A percentile compares a stretch with the other conserved stretches of the same genome.
Conservation (phyloP, 2,888 invertebrate genomes). For the Nasonovia ribisnigri region DNA sequence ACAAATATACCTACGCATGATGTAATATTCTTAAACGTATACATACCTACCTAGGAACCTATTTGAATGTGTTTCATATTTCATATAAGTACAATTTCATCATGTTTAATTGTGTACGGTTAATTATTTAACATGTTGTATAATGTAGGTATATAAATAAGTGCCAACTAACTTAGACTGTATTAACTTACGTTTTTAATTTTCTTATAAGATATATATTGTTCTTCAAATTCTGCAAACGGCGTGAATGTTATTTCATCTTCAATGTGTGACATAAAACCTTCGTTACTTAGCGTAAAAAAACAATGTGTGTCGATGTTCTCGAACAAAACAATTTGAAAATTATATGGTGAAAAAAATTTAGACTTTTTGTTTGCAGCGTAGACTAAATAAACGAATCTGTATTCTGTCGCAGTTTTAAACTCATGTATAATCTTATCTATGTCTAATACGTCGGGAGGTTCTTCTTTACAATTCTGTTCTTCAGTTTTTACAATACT, state of each 20-base stretch:
- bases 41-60: too few species aligned
- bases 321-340: not conserved
- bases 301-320: slow-evolving; percentile 37
- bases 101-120: not conserved
- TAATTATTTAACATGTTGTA: not conserved
- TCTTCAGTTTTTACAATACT: not conserved
- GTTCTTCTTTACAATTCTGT: not conserved
- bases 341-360: slow-evolving; percentile 49
- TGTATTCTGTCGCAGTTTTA: slow-evolving; percentile 33
- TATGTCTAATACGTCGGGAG: slow-evolving; percentile 24
- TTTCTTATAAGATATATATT: slow-evolving; percentile 33
- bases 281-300: slow-evolving; percentile 49
- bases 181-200: slow-evolving; percentile 25
- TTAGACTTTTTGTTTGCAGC: slow-evolving; percentile 39
- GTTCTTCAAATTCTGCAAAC: slow-evolving; percentile 26
- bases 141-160: not conserved
- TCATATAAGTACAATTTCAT: not conserved
- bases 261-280: slow-evolving; percentile 39
- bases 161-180: too few species aligned
- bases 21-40: too few species aligned
- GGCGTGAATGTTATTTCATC: slow-evolving; percentile 44
- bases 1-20: too few species aligned
- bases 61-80: not conserved
- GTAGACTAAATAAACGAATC: slow-evolving; percentile 46
- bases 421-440: slow-evolving; percentile 32